phyloP scores from a whole-genome alignment of 2,888 invertebrate genomes.

The Ochropacha duplaris region DNA sequence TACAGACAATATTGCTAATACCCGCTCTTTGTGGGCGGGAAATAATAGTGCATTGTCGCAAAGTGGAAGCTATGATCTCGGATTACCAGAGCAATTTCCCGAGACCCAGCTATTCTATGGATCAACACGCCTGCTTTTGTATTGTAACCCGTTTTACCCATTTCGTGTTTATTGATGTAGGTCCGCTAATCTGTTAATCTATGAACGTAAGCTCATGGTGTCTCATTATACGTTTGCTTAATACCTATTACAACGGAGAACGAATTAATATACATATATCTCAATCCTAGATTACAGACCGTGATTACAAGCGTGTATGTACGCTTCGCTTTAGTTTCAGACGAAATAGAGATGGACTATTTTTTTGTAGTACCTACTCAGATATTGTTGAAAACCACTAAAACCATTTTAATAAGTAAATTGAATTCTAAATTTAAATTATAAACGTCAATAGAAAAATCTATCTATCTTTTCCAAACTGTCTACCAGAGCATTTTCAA shows the following conservation, averaged over 20 bases:
- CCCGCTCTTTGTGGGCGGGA: slow-evolving; percentile 24
- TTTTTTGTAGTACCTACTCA: too few relatives aligned
- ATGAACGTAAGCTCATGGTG: slow-evolving; percentile 21
- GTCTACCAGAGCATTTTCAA: too few relatives aligned
- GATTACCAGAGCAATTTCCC: slow-evolving; percentile 32
- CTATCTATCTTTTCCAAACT: too few relatives aligned
- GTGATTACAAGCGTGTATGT: too few relatives aligned
- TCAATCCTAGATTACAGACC: too few relatives aligned
- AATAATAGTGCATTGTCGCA: slow-evolving; percentile 34
- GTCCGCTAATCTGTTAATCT: slow-evolving; percentile 33
- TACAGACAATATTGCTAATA: slow-evolving; percentile 18
- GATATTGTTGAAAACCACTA: too few relatives aligned
- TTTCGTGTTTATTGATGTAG: slow-evolving; percentile 14
- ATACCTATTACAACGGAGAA: background rate
- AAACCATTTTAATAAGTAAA: too few relatives aligned
- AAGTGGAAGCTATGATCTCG: slow-evolving; percentile 27
- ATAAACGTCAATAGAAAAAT: too few relatives aligned
- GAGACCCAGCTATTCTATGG: slow-evolving; percentile 4
- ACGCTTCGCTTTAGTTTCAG: too few relatives aligned
- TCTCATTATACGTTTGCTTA: slow-evolving; percentile 13
- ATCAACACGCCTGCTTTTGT: background rate
- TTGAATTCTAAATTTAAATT: too few relatives aligned
- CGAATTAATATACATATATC: background rate
- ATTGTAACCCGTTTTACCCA: background rate
- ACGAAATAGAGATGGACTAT: too few relatives aligned